Conservation (phyloP, 2,113 vertebrate genomes). For the Vimba vimba region DNA sequence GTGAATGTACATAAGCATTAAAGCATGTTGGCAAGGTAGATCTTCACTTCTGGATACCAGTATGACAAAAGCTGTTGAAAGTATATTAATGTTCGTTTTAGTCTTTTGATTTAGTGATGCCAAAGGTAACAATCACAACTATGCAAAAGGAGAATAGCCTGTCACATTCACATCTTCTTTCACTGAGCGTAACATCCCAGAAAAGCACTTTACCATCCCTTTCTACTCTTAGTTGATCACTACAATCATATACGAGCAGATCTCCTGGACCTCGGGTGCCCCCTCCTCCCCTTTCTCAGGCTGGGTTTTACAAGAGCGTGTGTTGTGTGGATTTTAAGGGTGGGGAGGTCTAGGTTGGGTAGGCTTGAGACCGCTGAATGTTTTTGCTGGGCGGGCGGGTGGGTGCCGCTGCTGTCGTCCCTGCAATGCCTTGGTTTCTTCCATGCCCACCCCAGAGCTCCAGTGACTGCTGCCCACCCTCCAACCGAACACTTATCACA, state of each 20-base stretch:
- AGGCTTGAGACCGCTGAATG: constrained; percentile 63
- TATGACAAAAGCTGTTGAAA: not conserved
- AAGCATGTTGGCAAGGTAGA: not conserved
- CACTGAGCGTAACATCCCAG: not conserved
- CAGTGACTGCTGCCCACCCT: constrained; percentile 34
- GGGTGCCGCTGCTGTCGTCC: constrained; percentile 69
- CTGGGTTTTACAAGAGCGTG: constrained; percentile 20
- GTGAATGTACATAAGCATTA: not conserved
- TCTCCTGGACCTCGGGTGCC: constrained; percentile 27
- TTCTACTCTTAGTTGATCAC: not conserved
- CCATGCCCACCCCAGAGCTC: constrained; percentile 67
- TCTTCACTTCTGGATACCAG: not conserved
- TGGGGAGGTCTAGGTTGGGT: constrained; percentile 29
- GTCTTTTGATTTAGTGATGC: constrained; percentile 41
- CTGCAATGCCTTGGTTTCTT: constrained; percentile 66
- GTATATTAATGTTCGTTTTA: constrained; percentile 2
- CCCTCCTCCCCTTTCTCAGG: constrained; percentile 27
- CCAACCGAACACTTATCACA: constrained; percentile 52
- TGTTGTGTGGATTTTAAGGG: constrained; percentile 29
- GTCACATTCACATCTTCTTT: not conserved
- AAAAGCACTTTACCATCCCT: constrained; percentile 27
- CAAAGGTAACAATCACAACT: constrained; percentile 55
- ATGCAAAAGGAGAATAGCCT: constrained; percentile 52
- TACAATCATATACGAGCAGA: not conserved
- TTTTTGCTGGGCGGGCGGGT: constrained; percentile 56